These are phyloP conservation scores for Mesocentrotus franciscanus DNA, from an alignment of 53 echinoderm and acorn worm genomes.

Conservation along the genomic window DNA sequence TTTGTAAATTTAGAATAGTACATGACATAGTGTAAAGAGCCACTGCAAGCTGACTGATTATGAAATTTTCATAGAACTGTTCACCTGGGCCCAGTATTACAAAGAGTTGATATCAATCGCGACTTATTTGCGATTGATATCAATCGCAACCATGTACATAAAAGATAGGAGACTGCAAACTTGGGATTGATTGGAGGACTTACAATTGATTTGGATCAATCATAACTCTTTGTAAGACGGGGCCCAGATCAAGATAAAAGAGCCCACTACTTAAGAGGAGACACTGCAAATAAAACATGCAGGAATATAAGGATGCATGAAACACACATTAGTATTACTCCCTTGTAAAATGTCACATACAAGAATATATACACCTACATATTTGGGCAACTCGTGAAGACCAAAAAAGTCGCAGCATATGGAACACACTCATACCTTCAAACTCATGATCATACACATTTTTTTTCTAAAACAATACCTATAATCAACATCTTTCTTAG, in stretches of 20 bases:
- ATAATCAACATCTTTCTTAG: background rate
- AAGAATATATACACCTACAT: background rate
- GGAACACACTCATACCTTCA: background rate
- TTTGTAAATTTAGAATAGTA: background rate
- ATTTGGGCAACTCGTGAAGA: background rate
- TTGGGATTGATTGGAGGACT: too few relatives aligned
- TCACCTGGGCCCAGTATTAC: too few relatives aligned
- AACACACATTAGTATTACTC: background rate
- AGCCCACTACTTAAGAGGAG: background rate
- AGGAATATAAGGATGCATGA: background rate
- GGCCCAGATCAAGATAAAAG: background rate
- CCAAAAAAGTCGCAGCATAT: conserved; percentile 9
- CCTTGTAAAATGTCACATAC: background rate
- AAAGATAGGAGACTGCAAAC: too few relatives aligned
- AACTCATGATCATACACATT: background rate
- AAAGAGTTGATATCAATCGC: too few relatives aligned
- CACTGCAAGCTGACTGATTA: conserved; percentile 7
- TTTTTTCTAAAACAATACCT: background rate
- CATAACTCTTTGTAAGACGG: too few relatives aligned
- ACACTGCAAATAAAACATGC: conserved; percentile 10
- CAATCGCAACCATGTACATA: too few relatives aligned
- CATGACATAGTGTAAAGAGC: background rate
- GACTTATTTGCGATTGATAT: too few relatives aligned
- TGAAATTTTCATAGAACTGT: background rate
- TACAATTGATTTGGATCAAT: too few relatives aligned